Percentiles rank a stretch among this genome's conserved stretches.
Conservation (phyloP, 2,113 vertebrate genomes). For the Tauraco erythrolophus region DNA sequence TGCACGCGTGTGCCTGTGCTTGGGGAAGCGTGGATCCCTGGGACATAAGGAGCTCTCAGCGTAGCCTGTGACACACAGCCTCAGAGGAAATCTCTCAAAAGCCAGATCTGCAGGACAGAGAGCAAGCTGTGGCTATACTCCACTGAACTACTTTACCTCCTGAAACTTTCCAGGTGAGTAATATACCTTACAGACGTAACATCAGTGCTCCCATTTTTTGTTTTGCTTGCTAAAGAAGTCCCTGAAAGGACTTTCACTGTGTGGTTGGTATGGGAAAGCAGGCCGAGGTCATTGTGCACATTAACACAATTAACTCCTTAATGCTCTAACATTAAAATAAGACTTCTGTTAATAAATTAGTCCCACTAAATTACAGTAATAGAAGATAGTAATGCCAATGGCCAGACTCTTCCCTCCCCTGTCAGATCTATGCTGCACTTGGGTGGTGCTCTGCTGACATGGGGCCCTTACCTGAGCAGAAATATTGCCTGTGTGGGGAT, state of each 20-base stretch:
- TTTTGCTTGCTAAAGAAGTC: not conserved
- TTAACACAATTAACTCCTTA: not conserved
- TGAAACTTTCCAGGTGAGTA: not conserved
- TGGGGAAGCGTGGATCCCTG: not conserved
- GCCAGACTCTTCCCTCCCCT: not conserved
- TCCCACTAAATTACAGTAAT: not conserved
- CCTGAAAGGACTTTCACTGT: not conserved
- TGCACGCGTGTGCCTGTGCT: not conserved
- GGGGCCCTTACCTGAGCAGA: not conserved
- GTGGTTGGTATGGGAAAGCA: not conserved
- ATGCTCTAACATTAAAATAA: not conserved
- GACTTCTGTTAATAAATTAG: not conserved
- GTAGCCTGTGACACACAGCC: not conserved
- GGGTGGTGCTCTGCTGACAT: not conserved
- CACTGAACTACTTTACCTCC: not conserved
- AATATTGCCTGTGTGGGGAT: rapidly evolving
- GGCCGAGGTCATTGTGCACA: not conserved
- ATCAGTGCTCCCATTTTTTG: not conserved
- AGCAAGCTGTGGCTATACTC: rapidly evolving
- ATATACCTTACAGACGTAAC: not conserved
- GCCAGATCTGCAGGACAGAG: not conserved
- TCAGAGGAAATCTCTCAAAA: not conserved
- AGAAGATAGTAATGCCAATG: not conserved
- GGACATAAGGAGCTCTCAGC: not conserved
- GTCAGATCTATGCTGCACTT: rapidly evolving